phyloP scores from a whole-genome alignment of 2,888 invertebrate species.

The Amiota communis region DNA sequence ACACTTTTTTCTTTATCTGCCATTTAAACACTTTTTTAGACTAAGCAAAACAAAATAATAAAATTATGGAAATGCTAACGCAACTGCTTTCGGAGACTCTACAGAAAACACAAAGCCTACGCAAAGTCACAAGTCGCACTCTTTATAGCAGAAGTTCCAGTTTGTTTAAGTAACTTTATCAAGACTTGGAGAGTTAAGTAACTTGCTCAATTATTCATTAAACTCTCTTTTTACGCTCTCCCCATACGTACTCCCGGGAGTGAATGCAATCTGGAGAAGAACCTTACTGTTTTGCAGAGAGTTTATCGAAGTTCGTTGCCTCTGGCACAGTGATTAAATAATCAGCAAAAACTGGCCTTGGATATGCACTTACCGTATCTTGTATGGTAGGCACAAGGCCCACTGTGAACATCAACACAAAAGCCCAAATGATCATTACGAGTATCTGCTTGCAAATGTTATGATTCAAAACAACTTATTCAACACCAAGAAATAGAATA shows the following conservation, averaged over 20 bases:
- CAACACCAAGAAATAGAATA: neutral
- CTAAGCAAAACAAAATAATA: neutral
- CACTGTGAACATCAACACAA: slow-evolving; percentile 12
- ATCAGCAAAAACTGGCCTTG: slow-evolving; percentile 1
- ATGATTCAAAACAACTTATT: neutral
- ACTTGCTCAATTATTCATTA: no score
- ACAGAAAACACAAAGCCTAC: no score
- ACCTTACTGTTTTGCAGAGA: no score
- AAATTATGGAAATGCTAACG: no score
- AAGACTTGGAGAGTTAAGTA: neutral
- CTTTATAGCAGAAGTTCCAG: neutral
- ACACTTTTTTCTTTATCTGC: neutral
- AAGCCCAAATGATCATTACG: slow-evolving; percentile 6
- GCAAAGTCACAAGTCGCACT: no score
- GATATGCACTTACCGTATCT: slow-evolving; percentile 6
- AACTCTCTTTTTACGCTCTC: no score
- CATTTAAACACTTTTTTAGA: neutral
- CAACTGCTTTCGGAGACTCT: no score
- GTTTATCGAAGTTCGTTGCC: neutral
- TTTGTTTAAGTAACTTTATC: no score
- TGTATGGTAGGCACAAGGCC: neutral
- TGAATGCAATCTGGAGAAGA: no score
- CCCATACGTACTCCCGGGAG: no score
- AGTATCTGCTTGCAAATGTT: neutral
- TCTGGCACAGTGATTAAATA: slow-evolving; percentile 7